These are phyloP conservation scores for Amiota mariae DNA, from an alignment of 2,888 invertebrate genomes.

Conservation along the genomic window DNA sequence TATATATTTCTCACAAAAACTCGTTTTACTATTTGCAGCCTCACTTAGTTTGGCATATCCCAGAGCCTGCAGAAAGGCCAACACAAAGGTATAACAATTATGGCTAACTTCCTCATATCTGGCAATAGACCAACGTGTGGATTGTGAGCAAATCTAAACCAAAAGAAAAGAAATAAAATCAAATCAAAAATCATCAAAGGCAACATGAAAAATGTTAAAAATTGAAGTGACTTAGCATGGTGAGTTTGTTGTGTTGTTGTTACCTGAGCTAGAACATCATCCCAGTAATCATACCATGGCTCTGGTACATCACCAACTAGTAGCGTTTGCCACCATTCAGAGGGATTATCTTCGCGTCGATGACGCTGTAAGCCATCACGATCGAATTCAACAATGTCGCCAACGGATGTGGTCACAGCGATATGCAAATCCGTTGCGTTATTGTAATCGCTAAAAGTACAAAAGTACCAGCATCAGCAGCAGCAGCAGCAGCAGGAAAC, in stretches of 20 bases:
- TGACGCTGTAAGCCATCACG: slow-evolving; percentile 80
- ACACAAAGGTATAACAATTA: slow-evolving; percentile 91
- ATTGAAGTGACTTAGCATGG: not conserved
- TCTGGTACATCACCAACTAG: slow-evolving; percentile 80
- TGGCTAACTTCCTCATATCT: slow-evolving; percentile 84
- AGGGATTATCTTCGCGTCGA: slow-evolving; percentile 69
- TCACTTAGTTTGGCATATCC: slow-evolving; percentile 82
- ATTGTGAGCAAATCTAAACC: slow-evolving; percentile 67
- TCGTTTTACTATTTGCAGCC: slow-evolving; percentile 78
- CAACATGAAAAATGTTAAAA: not conserved
- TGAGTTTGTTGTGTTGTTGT: slow-evolving; percentile 29
- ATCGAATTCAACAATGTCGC: slow-evolving; percentile 89
- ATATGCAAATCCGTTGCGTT: slow-evolving; percentile 91
- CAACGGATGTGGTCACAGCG: slow-evolving; percentile 88
- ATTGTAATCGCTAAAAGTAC: slow-evolving; percentile 82
- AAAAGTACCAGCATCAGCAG: slow-evolving; percentile 51
- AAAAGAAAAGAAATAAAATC: not conserved
- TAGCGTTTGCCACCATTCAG: slow-evolving; percentile 80
- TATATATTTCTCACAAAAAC: slow-evolving; percentile 87
- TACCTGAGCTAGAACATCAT: slow-evolving; percentile 79
- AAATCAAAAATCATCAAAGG: too few relatives aligned
- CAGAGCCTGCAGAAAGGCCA: slow-evolving; percentile 84
- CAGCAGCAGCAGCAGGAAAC: slow-evolving; percentile 23
- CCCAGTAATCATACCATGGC: slow-evolving; percentile 82
- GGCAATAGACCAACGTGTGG: slow-evolving; percentile 77